phyloP scores from a whole-genome alignment of 2,888 invertebrate genomes.

The Rapana venosa region DNA sequence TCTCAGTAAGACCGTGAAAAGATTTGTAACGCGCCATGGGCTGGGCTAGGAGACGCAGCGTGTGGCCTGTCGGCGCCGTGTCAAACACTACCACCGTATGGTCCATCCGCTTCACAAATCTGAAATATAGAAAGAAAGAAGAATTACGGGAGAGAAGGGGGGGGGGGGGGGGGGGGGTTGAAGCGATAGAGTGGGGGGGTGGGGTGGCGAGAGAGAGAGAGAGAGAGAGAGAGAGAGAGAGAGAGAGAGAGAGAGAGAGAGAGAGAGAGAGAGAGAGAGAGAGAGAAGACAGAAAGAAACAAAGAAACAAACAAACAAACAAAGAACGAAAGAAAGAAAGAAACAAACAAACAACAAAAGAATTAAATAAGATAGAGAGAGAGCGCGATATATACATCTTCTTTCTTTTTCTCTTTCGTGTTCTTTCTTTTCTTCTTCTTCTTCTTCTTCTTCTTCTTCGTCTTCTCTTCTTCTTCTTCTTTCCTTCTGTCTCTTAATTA shows the following conservation, averaged over 20 bases:
- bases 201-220: neutral
- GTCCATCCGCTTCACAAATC: conserved; percentile 97
- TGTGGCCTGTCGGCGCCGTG: conserved; percentile 99
- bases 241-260: too few relatives aligned
- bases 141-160: neutral
- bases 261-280: too few relatives aligned
- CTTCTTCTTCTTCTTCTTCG: too few relatives aligned
- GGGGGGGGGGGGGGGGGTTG: neutral
- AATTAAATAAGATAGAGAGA: too few relatives aligned
- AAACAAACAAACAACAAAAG: too few relatives aligned
- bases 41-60: conserved; percentile 95
- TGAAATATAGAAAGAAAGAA: conserved; percentile 73
- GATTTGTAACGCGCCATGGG: conserved; percentile 81
- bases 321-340: neutral
- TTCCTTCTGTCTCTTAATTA: too few relatives aligned
- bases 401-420: too few relatives aligned
- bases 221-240: neutral
- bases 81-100: conserved; percentile 99
- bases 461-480: too few relatives aligned
- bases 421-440: too few relatives aligned
- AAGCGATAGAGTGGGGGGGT: neutral
- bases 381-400: too few relatives aligned
- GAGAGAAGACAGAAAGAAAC: neutral
- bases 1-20: neutral
- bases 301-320: neutral